Base-by-base conservation (phyloP, 2,113 vertebrate species). In the Leptosomus discolor region DNA sequence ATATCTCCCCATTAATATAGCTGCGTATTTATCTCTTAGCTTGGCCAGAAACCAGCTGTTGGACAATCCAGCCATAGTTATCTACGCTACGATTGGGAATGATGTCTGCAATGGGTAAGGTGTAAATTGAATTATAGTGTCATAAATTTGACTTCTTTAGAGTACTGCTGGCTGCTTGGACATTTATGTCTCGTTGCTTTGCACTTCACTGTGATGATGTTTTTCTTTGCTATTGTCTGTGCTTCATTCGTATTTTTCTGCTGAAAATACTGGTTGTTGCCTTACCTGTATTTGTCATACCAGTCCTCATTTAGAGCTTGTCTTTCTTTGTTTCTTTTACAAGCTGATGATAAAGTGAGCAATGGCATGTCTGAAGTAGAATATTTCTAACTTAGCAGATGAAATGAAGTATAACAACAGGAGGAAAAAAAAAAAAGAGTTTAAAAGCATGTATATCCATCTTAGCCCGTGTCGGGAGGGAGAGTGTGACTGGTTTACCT, bases 101-200 rank as follows among this genome's bases (percentile, higher is more conserved):
- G 98, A 98, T 24, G 98, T 98, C 93, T 98, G 98, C 94, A 98
- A 95, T 1, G 70, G 94, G 98, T 98, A 97, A 98, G 98, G 69
- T 48, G 16, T 37, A 84, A 90, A 87, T 21, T 3, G 8, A 53
- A 53, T 30, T 65, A n/a, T 2, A 39, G 36, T 17, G 48, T 8
- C 32, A 45, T 41, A 34, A 74, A 23, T 74, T 11, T 78, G 22
- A 36, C 30, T 51, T 80, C 24, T 69, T 73, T 48, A 32, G 16
- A 56, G 26, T 26, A 23, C 18, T 71, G 15, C 34, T 75, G 60
- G 12, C 23, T 84, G 39, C 63, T 53, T 51, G 64, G 54, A 23
- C 26, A 26, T 70, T 60, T 60, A 29, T 36, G 9, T 81, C 68
- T 54, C 77, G n/a, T 53, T 75, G 12, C 26, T 94, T 68, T 50